phyloP scores from a whole-genome alignment of 1,140 invertebrate genomes.

The Globodera ellingtonae region DNA sequence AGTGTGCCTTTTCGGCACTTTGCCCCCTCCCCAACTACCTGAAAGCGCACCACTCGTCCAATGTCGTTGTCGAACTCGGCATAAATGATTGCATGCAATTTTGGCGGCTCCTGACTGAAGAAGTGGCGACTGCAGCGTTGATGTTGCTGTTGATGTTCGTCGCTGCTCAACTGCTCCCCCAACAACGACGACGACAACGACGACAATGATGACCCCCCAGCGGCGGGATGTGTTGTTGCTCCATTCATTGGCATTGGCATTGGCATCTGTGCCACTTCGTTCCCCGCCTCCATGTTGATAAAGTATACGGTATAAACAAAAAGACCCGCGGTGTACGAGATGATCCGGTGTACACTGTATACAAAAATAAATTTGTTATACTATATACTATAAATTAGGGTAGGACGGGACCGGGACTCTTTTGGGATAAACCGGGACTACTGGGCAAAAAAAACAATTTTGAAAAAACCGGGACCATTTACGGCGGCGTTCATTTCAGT shows the following conservation, averaged over 20 bases:
- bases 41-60: conserved; percentile 57
- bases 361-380: too few species aligned
- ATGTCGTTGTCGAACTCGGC: conserved; percentile 59
- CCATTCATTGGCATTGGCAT: background rate
- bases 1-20: background rate
- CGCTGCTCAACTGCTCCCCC: background rate
- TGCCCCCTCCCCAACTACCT: conserved; percentile 29
- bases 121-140: conserved; percentile 23
- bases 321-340: too few species aligned
- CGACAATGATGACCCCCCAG: too few species aligned
- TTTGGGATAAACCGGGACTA: too few species aligned
- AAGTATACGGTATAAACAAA: too few species aligned
- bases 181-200: too few species aligned
- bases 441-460: too few species aligned
- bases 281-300: background rate
- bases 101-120: conserved; percentile 45
- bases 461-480: too few species aligned
- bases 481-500: too few species aligned
- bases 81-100: conserved; percentile 55
- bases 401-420: too few species aligned
- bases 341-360: too few species aligned
- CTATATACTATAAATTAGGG: too few species aligned
- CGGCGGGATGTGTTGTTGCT: background rate
- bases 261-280: background rate
- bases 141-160: conserved; percentile 6